Percentiles rank a stretch among this genome's conserved stretches.
These are phyloP conservation scores for Sminthopsis crassicaudata DNA, from an alignment of 2,113 vertebrate genomes.

Conservation along the genomic window DNA sequence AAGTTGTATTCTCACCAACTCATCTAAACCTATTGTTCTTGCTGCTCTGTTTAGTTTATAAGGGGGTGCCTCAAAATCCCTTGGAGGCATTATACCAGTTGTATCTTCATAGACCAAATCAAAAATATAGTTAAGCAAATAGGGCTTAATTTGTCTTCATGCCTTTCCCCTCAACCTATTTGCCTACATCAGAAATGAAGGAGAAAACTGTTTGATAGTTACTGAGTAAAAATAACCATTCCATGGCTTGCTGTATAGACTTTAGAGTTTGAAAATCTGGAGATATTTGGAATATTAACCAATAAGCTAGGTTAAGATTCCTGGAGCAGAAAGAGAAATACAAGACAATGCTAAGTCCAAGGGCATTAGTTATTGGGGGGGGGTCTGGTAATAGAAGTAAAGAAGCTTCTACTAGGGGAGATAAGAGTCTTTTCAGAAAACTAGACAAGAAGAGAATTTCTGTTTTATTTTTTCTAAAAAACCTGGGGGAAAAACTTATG, in stretches of 20 bases:
- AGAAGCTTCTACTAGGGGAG: not conserved
- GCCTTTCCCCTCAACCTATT: not conserved
- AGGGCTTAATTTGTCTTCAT: not conserved
- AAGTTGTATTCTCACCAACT: not conserved
- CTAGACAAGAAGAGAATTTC: not conserved
- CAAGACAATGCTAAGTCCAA: not conserved
- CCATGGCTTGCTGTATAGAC: not conserved
- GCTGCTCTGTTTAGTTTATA: not conserved
- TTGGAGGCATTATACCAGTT: not conserved
- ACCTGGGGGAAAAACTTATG: not conserved
- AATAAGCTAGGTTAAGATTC: not conserved
- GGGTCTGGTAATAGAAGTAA: not conserved
- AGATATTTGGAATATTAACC: not conserved
- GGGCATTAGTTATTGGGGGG: not conserved
- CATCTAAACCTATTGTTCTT: not conserved
- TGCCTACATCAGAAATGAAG: not conserved
- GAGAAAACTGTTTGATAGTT: not conserved
- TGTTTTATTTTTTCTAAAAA: not conserved
- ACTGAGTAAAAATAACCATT: not conserved
- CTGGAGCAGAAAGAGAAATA: not conserved
- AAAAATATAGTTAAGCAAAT: not conserved
- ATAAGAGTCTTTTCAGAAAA: not conserved
- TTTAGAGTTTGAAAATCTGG: not conserved
- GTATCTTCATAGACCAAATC: not conserved
- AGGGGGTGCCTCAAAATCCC: not conserved